A percentile compares a stretch with the other conserved stretches of the same genome.
Conservation (phyloP, 2,888 invertebrate genomes). For the Caenorhabditis panamensis region DNA sequence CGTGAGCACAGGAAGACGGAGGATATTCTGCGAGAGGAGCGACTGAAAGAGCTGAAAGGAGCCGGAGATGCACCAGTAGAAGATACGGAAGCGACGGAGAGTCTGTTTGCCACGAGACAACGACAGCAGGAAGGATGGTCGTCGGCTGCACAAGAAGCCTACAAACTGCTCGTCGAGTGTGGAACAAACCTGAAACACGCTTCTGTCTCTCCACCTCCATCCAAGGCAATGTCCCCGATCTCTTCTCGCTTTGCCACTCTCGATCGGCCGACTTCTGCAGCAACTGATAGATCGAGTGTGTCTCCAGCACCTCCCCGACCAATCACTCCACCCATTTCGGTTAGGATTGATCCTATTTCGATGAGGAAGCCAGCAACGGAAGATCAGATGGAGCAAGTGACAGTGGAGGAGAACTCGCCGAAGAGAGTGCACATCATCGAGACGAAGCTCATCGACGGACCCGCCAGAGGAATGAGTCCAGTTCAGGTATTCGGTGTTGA, state of each 20-base stretch:
- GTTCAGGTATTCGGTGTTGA: slow-evolving; percentile 25
- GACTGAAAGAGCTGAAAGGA: slow-evolving; percentile 53
- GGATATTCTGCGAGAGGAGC: slow-evolving; percentile 48
- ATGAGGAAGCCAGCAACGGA: slow-evolving; percentile 39
- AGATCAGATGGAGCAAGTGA: slow-evolving; percentile 47
- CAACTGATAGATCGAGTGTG: slow-evolving; percentile 35
- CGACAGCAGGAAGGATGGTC: slow-evolving; percentile 66
- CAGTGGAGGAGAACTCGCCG: slow-evolving; percentile 60
- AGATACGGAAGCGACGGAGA: slow-evolving; percentile 4
- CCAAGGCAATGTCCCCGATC: slow-evolving; percentile 31
- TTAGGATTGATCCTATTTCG: slow-evolving; percentile 31
- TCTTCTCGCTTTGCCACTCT: slow-evolving; percentile 26
- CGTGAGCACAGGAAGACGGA: slow-evolving; percentile 66
- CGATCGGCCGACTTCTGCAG: slow-evolving; percentile 29
- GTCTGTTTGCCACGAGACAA: slow-evolving; percentile 8
- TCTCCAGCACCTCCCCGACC: slow-evolving; percentile 62
- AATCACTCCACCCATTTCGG: slow-evolving; percentile 53
- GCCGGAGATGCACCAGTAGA: slow-evolving; percentile 58
- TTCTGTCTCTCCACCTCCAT: slow-evolving; percentile 57
- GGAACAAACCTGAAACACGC: slow-evolving; percentile 72
- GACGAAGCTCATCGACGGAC: slow-evolving; percentile 67
- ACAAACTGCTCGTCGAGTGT: slow-evolving; percentile 91
- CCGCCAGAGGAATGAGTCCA: slow-evolving; percentile 61
- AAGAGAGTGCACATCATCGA: slow-evolving; percentile 67
- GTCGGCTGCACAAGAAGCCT: slow-evolving; percentile 88